phyloP scores from a whole-genome alignment of 1,140 invertebrate genomes.

The Heliconius himera region DNA sequence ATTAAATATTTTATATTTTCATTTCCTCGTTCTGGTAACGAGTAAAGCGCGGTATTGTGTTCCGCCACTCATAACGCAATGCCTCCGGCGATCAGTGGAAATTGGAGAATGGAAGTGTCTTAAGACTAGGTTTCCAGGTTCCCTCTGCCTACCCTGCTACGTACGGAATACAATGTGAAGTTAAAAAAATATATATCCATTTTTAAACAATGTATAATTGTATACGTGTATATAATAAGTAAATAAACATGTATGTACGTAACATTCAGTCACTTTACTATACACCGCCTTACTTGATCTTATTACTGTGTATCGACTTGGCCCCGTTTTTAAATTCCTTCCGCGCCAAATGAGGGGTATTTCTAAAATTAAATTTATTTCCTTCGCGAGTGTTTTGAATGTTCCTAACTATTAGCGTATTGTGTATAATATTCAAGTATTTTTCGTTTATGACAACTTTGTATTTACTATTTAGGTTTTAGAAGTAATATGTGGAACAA shows the following conservation, averaged over 20 bases:
- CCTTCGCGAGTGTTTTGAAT: neutral
- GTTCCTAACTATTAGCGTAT: neutral
- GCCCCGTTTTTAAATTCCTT: constrained; percentile 23
- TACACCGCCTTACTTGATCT: constrained; percentile 23
- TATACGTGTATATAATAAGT: neutral
- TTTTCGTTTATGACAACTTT: neutral
- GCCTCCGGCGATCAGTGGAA: too few species aligned
- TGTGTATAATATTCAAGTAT: neutral
- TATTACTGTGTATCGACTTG: constrained; percentile 27
- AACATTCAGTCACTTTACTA: neutral
- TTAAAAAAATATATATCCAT: too few species aligned
- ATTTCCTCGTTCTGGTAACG: too few species aligned
- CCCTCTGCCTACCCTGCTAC: too few species aligned
- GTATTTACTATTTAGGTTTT: too few species aligned
- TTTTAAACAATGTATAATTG: neutral
- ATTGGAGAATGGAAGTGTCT: too few species aligned
- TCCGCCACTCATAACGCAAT: too few species aligned
- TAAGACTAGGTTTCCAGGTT: too few species aligned
- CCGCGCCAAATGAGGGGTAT: constrained; percentile 7
- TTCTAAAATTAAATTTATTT: neutral
- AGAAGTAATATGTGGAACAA: too few species aligned
- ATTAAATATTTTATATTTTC: too few species aligned
- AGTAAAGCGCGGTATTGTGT: too few species aligned
- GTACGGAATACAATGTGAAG: too few species aligned
- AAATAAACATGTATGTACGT: neutral